phyloP scores from a whole-genome alignment of 1,140 invertebrate species.

The Eupristina koningsbergeri region DNA sequence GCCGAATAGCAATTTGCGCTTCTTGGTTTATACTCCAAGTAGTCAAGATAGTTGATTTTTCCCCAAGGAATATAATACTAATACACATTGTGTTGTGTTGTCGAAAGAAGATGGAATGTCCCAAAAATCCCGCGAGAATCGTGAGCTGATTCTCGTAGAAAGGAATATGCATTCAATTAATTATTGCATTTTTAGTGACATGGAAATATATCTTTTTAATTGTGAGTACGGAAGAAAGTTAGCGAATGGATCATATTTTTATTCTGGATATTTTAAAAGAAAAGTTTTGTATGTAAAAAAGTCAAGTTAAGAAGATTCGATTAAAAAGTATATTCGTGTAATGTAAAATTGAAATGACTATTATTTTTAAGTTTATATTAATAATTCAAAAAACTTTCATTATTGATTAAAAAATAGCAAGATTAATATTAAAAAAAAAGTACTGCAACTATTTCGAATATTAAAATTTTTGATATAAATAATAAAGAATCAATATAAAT shows the following conservation, averaged over 20 bases:
- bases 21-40: neutral
- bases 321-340: neutral
- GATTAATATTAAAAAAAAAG: too few species aligned
- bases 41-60: neutral
- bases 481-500: too few species aligned
- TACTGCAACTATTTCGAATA: too few species aligned
- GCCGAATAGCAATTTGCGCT: neutral
- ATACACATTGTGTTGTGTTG: neutral
- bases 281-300: neutral
- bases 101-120: neutral
- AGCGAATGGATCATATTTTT: neutral
- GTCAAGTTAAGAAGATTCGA: neutral
- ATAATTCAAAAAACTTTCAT: too few species aligned
- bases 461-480: too few species aligned
- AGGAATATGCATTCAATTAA: neutral
- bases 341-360: neutral
- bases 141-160: conserved; percentile 47
- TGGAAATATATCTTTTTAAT: neutral
- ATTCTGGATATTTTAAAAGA: neutral
- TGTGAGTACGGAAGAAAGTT: neutral
- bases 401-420: too few species aligned
- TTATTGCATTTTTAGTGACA: neutral
- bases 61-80: neutral
- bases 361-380: too few species aligned
- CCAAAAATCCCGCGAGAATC: conserved; percentile 45